A percentile compares a stretch with the other conserved stretches of the same genome.
Evolutionary conservation across 2,888 invertebrate species (phyloP).

Genomic region (Tetranychus piercei): DNA sequence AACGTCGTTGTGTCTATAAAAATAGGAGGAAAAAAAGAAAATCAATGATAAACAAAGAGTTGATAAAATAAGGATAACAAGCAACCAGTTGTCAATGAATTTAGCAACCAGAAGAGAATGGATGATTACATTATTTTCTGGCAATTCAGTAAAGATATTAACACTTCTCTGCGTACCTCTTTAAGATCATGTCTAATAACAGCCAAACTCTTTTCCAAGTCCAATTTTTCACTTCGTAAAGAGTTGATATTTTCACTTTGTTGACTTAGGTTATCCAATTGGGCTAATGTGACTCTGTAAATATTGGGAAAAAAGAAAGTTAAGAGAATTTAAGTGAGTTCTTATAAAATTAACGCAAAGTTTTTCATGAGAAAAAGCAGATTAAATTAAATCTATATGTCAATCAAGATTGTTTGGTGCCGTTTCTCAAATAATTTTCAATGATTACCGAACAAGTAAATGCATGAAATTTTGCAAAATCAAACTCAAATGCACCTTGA

Average conservation of each 20-base stretch:
- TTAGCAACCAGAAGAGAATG: too few species aligned
- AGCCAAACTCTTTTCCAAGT: slow-evolving; percentile 67
- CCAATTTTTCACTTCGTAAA: slow-evolving; percentile 55
- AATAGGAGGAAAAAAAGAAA: neutral
- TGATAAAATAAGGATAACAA: neutral
- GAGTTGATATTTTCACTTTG: slow-evolving; percentile 46
- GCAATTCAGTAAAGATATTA: too few species aligned
- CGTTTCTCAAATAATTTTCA: too few species aligned
- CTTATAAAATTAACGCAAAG: too few species aligned
- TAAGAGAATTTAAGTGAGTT: neutral
- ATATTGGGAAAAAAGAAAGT: neutral
- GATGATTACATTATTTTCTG: too few species aligned
- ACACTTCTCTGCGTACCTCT: slow-evolving; percentile 40
- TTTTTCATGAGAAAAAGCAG: too few species aligned
- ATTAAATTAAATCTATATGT: too few species aligned
- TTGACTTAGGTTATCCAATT: slow-evolving; percentile 55
- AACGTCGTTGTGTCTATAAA: slow-evolving; percentile 48
- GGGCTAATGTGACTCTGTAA: slow-evolving; percentile 43
- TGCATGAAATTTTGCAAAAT: too few species aligned
- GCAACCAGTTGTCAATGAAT: neutral
- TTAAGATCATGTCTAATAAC: slow-evolving; percentile 68
- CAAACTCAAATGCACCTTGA: too few species aligned
- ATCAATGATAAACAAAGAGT: slow-evolving; percentile 11
- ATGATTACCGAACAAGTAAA: too few species aligned
- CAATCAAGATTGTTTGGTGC: too few species aligned